Percentiles rank a stretch among this genome's conserved stretches.
Conservation (phyloP, 2,113 vertebrate species). For the Geococcyx californianus region DNA sequence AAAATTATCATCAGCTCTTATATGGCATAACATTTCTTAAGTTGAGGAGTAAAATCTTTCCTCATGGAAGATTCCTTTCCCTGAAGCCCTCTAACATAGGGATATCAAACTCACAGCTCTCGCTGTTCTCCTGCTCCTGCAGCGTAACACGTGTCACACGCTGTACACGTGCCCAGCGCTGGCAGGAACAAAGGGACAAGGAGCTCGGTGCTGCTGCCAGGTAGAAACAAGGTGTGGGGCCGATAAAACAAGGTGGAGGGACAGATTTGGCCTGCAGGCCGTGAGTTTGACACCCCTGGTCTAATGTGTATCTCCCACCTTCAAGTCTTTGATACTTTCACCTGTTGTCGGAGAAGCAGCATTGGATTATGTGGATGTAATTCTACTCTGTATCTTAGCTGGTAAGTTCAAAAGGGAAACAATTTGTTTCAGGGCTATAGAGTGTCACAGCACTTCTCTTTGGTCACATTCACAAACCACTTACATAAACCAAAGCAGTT, state of each 20-base stretch:
- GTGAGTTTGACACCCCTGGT: not conserved
- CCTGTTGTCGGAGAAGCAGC: not conserved
- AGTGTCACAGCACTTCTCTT: not conserved
- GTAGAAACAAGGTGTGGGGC: no score
- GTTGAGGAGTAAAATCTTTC: not conserved
- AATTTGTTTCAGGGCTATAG: not conserved
- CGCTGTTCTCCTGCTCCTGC: no score
- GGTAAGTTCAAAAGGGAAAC: not conserved
- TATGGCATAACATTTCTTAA: not conserved
- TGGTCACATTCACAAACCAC: not conserved
- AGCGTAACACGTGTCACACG: no score
- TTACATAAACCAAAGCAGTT: not conserved
- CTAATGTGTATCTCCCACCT: not conserved
- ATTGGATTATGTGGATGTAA: not conserved
- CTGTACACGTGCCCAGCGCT: no score
- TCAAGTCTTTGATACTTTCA: not conserved
- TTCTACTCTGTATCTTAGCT: not conserved
- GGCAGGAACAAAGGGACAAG: no score
- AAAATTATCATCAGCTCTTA: not conserved
- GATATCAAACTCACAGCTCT: no score
- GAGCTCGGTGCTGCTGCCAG: no score
- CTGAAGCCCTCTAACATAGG: not conserved
- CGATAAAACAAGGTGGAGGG: no score
- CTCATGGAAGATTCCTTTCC: not conserved
- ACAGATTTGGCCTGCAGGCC: no score